phyloP scores from a whole-genome alignment of 2,797 vertebrate genomes.

The Lagocephalus sceleratus region DNA sequence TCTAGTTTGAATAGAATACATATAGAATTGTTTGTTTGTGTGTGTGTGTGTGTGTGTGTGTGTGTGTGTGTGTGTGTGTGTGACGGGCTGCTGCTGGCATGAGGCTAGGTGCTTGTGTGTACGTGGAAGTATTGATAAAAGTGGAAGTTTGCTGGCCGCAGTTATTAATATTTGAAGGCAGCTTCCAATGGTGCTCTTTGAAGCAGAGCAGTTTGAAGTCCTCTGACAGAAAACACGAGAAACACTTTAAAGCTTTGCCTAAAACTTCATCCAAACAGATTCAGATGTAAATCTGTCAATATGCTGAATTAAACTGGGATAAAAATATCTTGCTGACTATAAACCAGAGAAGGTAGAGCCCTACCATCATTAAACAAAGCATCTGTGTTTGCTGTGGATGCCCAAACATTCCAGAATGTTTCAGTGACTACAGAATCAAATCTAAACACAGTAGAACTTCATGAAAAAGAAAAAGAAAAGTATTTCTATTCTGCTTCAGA shows the following conservation, averaged over 20 bases:
- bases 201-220: slow-evolving; percentile 51
- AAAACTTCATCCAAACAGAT: background rate
- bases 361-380: too few relatives aligned
- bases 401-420: too few relatives aligned
- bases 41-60: background rate
- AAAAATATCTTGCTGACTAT: background rate
- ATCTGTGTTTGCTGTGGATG: too few relatives aligned
- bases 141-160: slow-evolving; percentile 30
- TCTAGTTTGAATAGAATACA: background rate
- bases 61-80: slow-evolving; percentile 2
- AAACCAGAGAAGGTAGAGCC: too few relatives aligned
- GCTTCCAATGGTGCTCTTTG: slow-evolving; percentile 42
- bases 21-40: slow-evolving; percentile 1
- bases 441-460: too few relatives aligned
- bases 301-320: background rate
- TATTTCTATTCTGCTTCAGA: too few relatives aligned
- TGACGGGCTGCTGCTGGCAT: background rate
- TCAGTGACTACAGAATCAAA: too few relatives aligned
- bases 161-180: slow-evolving; percentile 58
- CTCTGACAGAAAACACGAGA: slow-evolving; percentile 30
- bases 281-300: background rate
- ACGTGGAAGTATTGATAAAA: slow-evolving; percentile 52
- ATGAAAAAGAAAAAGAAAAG: too few relatives aligned
- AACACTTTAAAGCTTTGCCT: slow-evolving; percentile 15
- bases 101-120: too few relatives aligned